Percentiles rank a stretch among this genome's conserved stretches.
Conservation (phyloP, 2,797 vertebrate species). For the Silurus lanzhouensis region DNA sequence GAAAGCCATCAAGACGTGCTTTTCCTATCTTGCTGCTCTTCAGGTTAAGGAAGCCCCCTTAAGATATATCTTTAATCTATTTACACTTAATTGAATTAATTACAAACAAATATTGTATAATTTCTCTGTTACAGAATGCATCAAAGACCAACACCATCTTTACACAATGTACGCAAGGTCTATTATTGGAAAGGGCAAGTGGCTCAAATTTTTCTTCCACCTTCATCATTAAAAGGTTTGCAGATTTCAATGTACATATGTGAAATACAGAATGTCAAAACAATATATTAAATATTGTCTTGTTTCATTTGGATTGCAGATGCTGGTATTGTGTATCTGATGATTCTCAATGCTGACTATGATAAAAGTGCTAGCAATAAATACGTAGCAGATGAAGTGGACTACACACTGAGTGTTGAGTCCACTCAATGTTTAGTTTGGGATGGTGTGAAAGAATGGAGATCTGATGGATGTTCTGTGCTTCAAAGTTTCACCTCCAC, state of each 20-base stretch:
- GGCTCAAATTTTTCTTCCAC: constrained; percentile 68
- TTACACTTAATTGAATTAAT: background rate
- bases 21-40: constrained; percentile 82
- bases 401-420: constrained; percentile 74
- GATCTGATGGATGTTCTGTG: constrained; percentile 62
- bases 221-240: constrained; percentile 67
- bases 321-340: constrained; percentile 69
- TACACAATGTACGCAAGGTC: constrained; percentile 71
- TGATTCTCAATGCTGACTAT: constrained; percentile 77
- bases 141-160: constrained; percentile 75
- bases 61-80: background rate
- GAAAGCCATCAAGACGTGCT: constrained; percentile 35
- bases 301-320: constrained; percentile 59
- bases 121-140: constrained; percentile 69
- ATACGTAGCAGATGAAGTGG: constrained; percentile 63
- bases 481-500: constrained; percentile 53
- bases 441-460: constrained; percentile 73
- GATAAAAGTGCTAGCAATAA: constrained; percentile 62
- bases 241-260: background rate
- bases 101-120: background rate
- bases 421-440: constrained; percentile 76
- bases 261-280: background rate
- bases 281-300: background rate
- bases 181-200: constrained; percentile 68
- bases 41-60: constrained; percentile 66